These are phyloP conservation scores for Odocoileus hemionus DNA, from an alignment of 2,113 vertebrate species.

Conservation along the genomic window DNA sequence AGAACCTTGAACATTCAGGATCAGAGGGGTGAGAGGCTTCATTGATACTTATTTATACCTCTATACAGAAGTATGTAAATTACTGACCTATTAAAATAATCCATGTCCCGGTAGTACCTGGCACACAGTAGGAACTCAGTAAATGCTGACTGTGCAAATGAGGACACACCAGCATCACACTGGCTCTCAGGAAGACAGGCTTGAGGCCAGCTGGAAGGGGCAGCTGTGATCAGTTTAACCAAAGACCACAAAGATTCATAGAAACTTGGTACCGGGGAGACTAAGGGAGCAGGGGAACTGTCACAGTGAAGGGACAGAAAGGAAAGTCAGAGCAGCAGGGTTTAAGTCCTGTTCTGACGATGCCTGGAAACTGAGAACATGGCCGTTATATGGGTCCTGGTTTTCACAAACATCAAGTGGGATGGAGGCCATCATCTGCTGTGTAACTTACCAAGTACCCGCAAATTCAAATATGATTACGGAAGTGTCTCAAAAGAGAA, in stretches of 20 bases:
- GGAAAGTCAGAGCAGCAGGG: neutral
- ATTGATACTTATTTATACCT: neutral
- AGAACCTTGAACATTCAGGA: neutral
- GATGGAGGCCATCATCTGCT: neutral
- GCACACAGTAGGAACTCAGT: neutral
- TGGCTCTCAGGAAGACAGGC: neutral
- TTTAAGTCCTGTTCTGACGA: neutral
- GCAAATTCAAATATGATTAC: neutral
- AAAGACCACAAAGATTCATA: neutral
- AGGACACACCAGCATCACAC: neutral
- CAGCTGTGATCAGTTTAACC: neutral
- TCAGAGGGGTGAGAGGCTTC: neutral
- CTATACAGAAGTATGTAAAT: neutral
- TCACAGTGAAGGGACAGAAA: neutral
- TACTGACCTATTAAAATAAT: neutral
- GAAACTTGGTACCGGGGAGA: neutral
- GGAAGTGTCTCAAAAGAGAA: neutral
- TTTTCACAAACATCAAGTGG: neutral
- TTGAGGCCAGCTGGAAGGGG: neutral
- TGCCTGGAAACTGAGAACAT: neutral
- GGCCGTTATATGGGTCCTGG: neutral
- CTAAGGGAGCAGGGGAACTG: neutral
- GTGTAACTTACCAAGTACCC: neutral
- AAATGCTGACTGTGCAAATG: neutral
- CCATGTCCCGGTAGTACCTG: neutral